Evolutionary conservation across 2,113 vertebrate genomes (phyloP), one percentile per base, ranked within the genome.

Genomic region (Ammodytes dubius): DNA sequence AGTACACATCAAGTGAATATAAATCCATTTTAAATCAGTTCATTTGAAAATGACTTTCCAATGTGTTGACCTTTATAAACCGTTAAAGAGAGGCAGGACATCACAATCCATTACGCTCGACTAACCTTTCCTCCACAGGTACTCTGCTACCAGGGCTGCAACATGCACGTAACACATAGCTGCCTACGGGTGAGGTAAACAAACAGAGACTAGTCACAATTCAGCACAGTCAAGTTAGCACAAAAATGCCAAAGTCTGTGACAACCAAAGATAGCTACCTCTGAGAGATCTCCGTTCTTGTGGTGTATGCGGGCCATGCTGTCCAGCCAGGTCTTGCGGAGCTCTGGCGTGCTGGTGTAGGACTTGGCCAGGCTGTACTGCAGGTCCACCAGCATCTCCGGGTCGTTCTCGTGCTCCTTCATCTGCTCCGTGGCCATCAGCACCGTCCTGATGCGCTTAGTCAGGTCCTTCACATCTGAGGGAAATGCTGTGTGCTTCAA

Each of bases 361-460:
- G 98, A 99, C 89, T 99, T 99, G 70, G 98, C 98, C 90, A 99
- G 83, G 82, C 98, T 99, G 90, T 99, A 99, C 93, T 99, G 98
- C 53, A 99, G 96, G 93, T 99, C 98, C 83, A 99, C 98, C 75
- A 99, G 94, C 98, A 99, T 99, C 94, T 99, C 98, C 0, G 98
- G 98, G 87, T 99, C 98, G 4, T 97, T 96, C 88, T 99, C 98
- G 0, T 99, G 98, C 82, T 99, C 98, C 93, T 99, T 99, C 98
- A 99, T 99, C 93, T 99, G 98, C 72, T 97, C 98, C 0, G 98
- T 99, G 90, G 98, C 98, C 98, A 99, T 99, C 77, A 99, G 95
- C 9, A 99, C 98, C 0, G 98, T 99, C 47, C 98, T 95, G 89
- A 99, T 99, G 43, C 98, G 95, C 85, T 99, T 99, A 12, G 97